Evolutionary conservation across 2,797 vertebrate species (phyloP), one percentile per base, ranked within the genome.

Genomic region (Melanotaenia boesemani): DNA sequence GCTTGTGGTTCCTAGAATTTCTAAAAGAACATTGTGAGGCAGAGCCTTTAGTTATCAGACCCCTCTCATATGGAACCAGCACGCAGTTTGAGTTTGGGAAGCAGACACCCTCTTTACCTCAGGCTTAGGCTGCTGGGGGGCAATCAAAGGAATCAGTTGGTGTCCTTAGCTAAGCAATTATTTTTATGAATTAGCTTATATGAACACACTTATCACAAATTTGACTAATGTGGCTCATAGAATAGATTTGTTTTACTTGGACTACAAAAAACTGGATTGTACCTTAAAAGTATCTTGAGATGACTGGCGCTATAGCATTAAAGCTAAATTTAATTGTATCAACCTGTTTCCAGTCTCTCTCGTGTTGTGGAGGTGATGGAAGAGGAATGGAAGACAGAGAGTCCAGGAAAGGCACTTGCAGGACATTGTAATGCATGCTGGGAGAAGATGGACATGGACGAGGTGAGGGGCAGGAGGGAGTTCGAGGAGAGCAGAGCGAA

Each of bases 321-420:
- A n/a, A 50, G 20, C 20, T n/a, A n/a, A 48, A 22, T 50, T 8
- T 50, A 9, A 50, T n/a, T 15, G 6, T n/a, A n/a, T 50, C 7
- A 58, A 97, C 97, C 92, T 98, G 97, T 85, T 96, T 96, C 97
- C 96, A 97, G 55, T 97, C 96, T 67, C 85, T 85, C 56, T 94
- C 92, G 8, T 88, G 91, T 12, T 68, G 89, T n/a, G 86, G 85
- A 15, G 90, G 84, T 6, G 71, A 91, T 18, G 93, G 93, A 16
- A 82, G 86, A 18, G 91, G 72, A n/a, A 91, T 76, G 0, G 84
- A 90, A 10, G 92, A 88, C 3, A 92, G 71, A 57, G 94, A 95
- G 81, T 93, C 91, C 83, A 95, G 79, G 76, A 86, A 94, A 60
- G 94, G 93, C 63, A 94, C 90, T 54, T 94, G 93, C 37, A 90